Evolutionary conservation across 1,140 invertebrate genomes (phyloP), one percentile per base, ranked within the genome.

Genomic region (Aethina tumida): DNA sequence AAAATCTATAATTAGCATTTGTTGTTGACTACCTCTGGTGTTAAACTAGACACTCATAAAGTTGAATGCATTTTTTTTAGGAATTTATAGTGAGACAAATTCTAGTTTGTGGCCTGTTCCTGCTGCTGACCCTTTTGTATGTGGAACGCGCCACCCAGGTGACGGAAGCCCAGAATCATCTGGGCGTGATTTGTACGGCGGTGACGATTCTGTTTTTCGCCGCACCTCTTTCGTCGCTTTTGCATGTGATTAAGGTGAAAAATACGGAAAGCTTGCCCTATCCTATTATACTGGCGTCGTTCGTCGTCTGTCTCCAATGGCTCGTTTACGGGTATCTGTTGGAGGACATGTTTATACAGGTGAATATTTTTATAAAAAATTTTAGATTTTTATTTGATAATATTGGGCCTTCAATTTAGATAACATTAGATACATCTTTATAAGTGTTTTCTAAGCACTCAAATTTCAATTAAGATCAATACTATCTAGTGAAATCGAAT

Each of bases 201-300:
- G 64, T 86, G 4, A 84, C 83, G 7, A 68, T 88, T 26, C 49
- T 83, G 26, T 86, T 84, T 47, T 83, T 87, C 59, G 81, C 78
- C 17, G 78, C 84, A 24, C 86, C 86, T 13, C 67, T 89, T 39
- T 77, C 75, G 14, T 75, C 78, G 50, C 56, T 89, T 45, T 68
- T 82, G 22, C 78, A 85, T 63, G 84, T 89, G 5, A 70, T 88
- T 32, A 73, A 64, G 61, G 71, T 75, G 5, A 81, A 78, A 57
- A 83, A 70, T 57, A 77, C 80, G 3, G 84, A 87, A 41, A 78
- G 74, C 60, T 67, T 87, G 48, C 84, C 84, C 41, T 83, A 84
- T 59, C 77, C 81, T 10, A 67, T 87, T 41, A 87, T 88, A 59
- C 57, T 81, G 12, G 71, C 76, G 45, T 80, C 79, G 18, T 80